A percentile compares a stretch with the other conserved stretches of the same genome.
Conservation (phyloP, 2,888 invertebrate species). For the Drosophila suboccidentalis region DNA sequence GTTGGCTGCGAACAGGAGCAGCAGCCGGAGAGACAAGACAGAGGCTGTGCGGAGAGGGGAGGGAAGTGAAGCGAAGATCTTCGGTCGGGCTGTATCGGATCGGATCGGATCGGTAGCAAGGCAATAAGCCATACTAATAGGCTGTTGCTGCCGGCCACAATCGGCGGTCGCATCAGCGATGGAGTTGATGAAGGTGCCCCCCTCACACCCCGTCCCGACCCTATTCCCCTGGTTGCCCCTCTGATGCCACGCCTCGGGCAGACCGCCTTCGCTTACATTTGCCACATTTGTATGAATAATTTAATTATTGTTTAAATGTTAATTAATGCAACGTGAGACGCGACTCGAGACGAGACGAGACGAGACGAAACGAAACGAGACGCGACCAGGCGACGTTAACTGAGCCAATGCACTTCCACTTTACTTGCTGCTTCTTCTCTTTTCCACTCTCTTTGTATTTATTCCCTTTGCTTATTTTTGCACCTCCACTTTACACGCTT, state of each 20-base stretch:
- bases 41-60: not conserved
- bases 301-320: conserved; percentile 85
- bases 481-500: conserved; percentile 54
- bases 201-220: conserved; percentile 9
- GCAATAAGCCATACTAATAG: conserved; percentile 80
- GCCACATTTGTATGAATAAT: conserved; percentile 84
- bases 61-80: not conserved
- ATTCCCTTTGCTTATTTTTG: conserved; percentile 36
- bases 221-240: not conserved
- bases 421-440: not conserved
- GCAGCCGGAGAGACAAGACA: not conserved
- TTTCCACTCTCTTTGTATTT: conserved; percentile 4
- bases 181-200: conserved; percentile 45
- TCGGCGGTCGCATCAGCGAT: conserved; percentile 56
- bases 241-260: not conserved
- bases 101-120: conserved; percentile 52
- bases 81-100: not conserved
- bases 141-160: conserved; percentile 60
- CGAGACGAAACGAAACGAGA: conserved; percentile 12
- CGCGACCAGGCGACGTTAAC: conserved; percentile 27
- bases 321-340: conserved; percentile 83
- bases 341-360: conserved; percentile 30
- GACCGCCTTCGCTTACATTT: conserved; percentile 56
- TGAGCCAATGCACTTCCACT: conserved; percentile 56
- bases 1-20: conserved; percentile 21